Evolutionary conservation across 2,888 invertebrate species (phyloP).

Genomic region (Trissolcus japonicus): DNA sequence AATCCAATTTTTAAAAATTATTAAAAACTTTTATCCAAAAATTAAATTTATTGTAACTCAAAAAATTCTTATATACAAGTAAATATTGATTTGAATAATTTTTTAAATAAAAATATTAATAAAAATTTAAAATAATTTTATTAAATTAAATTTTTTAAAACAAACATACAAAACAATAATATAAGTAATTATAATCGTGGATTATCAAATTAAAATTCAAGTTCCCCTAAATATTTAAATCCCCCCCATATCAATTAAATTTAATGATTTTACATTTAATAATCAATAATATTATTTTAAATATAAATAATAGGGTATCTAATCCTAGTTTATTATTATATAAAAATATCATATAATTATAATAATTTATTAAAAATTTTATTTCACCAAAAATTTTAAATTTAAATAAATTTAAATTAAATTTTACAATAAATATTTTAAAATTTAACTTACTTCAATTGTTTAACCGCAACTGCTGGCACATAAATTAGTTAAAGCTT

Average conservation of each 20-base stretch:
- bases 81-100: slow-evolving; percentile 80
- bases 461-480: slow-evolving; percentile 75
- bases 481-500: slow-evolving; percentile 79
- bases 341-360: neutral
- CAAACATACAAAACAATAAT: slow-evolving; percentile 53
- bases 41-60: slow-evolving; percentile 82
- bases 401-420: slow-evolving; percentile 56
- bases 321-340: slow-evolving; percentile 72
- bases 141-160: slow-evolving; percentile 43
- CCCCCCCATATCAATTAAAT: slow-evolving; percentile 65
- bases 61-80: slow-evolving; percentile 81
- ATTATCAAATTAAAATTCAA: slow-evolving; percentile 48
- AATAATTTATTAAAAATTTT: slow-evolving; percentile 8
- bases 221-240: slow-evolving; percentile 46
- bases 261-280: slow-evolving; percentile 78
- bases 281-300: slow-evolving; percentile 74
- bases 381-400: slow-evolving; percentile 74
- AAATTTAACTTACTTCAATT: slow-evolving; percentile 76
- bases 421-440: slow-evolving; percentile 83
- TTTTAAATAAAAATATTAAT: slow-evolving; percentile 79
- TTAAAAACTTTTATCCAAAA: slow-evolving; percentile 74
- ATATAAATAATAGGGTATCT: slow-evolving; percentile 78
- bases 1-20: slow-evolving; percentile 80
- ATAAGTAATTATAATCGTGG: slow-evolving; percentile 35
- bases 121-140: slow-evolving; percentile 74